These are phyloP conservation scores for Progne subis DNA, from an alignment of 2,113 vertebrate species.

Conservation along the genomic window DNA sequence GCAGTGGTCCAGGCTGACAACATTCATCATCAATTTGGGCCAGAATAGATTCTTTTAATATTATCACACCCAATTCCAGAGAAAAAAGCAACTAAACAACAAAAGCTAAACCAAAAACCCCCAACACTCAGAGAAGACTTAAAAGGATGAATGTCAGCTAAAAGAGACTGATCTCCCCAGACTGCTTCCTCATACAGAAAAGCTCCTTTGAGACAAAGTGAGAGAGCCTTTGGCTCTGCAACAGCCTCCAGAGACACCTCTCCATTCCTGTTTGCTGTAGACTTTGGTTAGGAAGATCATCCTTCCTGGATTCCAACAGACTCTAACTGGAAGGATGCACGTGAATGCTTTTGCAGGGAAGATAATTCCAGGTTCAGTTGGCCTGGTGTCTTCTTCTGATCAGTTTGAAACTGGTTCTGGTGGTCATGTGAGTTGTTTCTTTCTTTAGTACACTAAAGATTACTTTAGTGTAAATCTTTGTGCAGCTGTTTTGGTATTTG, in stretches of 20 bases:
- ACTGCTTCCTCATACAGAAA: not conserved
- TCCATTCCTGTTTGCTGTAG: not conserved
- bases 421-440: not conserved
- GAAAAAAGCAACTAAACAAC: not conserved
- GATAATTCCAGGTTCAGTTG: not conserved
- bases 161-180: not conserved
- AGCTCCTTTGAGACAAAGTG: not conserved
- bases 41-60: not conserved
- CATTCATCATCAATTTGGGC: not conserved
- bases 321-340: not conserved
- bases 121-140: not conserved
- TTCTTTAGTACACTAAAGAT: not conserved
- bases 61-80: not conserved
- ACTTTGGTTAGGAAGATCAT: not conserved
- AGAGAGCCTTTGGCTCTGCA: not conserved
- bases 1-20: not conserved
- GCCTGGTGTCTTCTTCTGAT: not conserved
- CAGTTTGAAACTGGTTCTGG: not conserved
- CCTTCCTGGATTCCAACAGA: not conserved
- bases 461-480: not conserved
- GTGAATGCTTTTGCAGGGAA: not conserved
- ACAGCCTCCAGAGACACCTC: not conserved
- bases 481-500: not conserved
- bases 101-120: not conserved
- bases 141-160: not conserved